These are phyloP conservation scores for Globia sparganii DNA, from an alignment of 2,888 invertebrate genomes.

Conservation along the genomic window DNA sequence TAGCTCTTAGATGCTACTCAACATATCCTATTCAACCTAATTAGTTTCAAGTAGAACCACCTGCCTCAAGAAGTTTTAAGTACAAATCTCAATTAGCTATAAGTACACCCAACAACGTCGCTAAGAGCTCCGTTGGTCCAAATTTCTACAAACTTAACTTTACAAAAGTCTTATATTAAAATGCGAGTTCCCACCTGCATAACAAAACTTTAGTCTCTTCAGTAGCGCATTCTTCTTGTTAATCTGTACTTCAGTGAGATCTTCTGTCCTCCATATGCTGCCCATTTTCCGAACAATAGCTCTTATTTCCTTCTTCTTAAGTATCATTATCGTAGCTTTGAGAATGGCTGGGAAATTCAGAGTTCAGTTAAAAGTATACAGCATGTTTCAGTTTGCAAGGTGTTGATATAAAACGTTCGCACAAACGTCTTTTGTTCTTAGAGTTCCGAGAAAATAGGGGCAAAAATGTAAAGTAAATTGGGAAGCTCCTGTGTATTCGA, in stretches of 20 bases:
- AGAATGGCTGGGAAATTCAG: conserved; percentile 65
- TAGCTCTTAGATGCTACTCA: conserved; percentile 40
- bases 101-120: conserved; percentile 41
- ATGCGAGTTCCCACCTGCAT: conserved; percentile 67
- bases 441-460: conserved; percentile 57
- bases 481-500: conserved; percentile 54
- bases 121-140: conserved; percentile 60
- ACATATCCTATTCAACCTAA: conserved; percentile 46
- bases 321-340: conserved; percentile 63
- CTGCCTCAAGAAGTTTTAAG: conserved; percentile 66
- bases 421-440: conserved; percentile 64
- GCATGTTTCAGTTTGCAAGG: conserved; percentile 59
- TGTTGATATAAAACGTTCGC: conserved; percentile 59
- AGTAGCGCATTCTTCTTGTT: conserved; percentile 70
- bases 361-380: conserved; percentile 59
- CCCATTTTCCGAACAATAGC: conserved; percentile 66
- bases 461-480: conserved; percentile 60
- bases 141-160: conserved; percentile 61
- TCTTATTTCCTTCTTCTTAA: conserved; percentile 64
- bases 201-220: conserved; percentile 71
- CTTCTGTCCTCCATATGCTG: conserved; percentile 61
- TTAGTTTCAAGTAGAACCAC: conserved; percentile 58
- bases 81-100: conserved; percentile 66
- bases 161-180: conserved; percentile 60
- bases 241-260: conserved; percentile 69